phyloP scores from a whole-genome alignment of 2,797 vertebrate species.

The Cryptoprocta ferox region DNA sequence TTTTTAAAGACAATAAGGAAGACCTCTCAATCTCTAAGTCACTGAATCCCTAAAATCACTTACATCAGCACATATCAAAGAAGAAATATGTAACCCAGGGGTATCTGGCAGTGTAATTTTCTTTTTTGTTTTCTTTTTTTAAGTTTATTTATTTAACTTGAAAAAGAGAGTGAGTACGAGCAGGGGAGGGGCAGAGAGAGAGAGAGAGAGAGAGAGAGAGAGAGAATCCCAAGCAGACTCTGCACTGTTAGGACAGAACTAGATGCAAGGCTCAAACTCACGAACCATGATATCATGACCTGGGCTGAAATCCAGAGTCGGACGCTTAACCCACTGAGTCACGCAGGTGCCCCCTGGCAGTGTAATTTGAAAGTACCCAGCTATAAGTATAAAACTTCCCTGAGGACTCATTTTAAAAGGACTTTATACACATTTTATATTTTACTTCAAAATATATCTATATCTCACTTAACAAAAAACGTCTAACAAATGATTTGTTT shows the following conservation, averaged over 20 bases:
- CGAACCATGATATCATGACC: too few species aligned
- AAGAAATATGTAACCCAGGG: background rate
- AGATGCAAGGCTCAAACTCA: too few species aligned
- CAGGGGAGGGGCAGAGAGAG: too few species aligned
- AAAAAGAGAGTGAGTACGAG: too few species aligned
- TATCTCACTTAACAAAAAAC: conserved; percentile 3
- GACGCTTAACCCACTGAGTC: too few species aligned
- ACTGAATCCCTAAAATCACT: background rate
- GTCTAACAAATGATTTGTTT: background rate
- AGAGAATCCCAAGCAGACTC: too few species aligned
- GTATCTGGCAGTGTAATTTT: background rate
- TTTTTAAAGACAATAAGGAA: background rate
- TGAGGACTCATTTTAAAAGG: background rate
- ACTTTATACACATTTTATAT: background rate
- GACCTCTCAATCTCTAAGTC: background rate
- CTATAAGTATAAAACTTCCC: background rate
- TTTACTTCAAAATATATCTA: background rate
- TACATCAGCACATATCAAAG: background rate
- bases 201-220: too few species aligned
- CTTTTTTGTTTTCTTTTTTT: too few species aligned
- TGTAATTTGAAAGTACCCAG: background rate
- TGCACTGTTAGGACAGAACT: too few species aligned
- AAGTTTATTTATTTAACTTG: too few species aligned
- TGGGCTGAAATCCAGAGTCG: too few species aligned
- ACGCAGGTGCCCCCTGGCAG: too few species aligned